phyloP scores from a whole-genome alignment of 2,113 vertebrate species.

The Protobothrops mucrosquamatus region DNA sequence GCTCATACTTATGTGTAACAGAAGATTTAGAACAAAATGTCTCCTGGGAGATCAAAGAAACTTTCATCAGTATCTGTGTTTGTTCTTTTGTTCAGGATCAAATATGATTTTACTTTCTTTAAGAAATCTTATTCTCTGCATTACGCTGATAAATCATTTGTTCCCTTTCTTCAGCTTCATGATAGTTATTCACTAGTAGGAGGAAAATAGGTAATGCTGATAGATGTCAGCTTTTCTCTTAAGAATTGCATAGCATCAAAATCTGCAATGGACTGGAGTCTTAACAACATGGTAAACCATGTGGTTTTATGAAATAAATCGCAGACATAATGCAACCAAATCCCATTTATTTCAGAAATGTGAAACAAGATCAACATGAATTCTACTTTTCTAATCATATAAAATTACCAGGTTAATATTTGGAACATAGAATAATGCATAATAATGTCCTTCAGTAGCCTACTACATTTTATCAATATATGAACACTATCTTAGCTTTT shows the following conservation, averaged over 20 bases:
- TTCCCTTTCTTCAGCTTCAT: neutral
- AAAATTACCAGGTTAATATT: conserved; percentile 51
- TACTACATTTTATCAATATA: neutral
- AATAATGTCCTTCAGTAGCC: neutral
- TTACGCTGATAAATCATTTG: neutral
- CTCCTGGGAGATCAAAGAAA: neutral
- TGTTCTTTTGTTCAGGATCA: conserved; percentile 21
- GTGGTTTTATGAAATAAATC: conserved; percentile 26
- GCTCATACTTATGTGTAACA: neutral
- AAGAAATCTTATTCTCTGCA: conserved; percentile 5
- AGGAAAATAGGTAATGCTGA: conserved; percentile 21
- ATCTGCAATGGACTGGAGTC: neutral
- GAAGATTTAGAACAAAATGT: neutral
- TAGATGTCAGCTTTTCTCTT: conserved; percentile 27
- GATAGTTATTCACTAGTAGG: neutral
- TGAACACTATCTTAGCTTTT: neutral
- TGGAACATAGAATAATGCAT: conserved; percentile 29
- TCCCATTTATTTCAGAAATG: conserved; percentile 45
- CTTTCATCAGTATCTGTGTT: neutral
- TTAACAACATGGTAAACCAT: neutral
- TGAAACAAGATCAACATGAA: conserved; percentile 43
- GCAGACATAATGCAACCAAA: conserved; percentile 18
- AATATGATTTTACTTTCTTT: neutral
- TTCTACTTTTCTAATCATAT: conserved; percentile 46
- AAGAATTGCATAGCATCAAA: neutral